Percentiles rank a stretch among this genome's conserved stretches.
These are phyloP conservation scores for Meiosimyza decipiens DNA, from an alignment of 2,888 invertebrate genomes.

Conservation along the genomic window DNA sequence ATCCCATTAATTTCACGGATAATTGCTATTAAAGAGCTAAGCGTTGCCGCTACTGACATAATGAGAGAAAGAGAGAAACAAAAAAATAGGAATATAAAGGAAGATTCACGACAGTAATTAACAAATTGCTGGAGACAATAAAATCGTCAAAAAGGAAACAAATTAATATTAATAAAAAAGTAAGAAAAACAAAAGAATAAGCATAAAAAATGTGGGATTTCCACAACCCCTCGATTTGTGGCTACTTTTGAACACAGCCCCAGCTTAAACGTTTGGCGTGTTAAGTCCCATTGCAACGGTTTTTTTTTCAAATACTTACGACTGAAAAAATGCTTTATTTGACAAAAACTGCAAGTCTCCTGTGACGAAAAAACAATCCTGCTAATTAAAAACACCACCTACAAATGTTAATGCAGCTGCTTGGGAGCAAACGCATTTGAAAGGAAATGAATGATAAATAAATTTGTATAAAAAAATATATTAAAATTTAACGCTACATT, in stretches of 20 bases:
- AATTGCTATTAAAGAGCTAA: slow-evolving; percentile 47
- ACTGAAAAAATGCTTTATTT: slow-evolving; percentile 18
- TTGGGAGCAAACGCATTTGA: too few species aligned
- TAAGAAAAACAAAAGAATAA: background rate
- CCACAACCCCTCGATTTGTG: too few species aligned
- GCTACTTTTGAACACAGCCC: slow-evolving; percentile 1
- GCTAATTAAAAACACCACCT: slow-evolving; percentile 36
- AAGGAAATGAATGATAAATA: too few species aligned
- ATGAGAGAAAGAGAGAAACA: background rate
- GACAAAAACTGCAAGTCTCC: slow-evolving; percentile 15
- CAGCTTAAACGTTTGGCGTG: slow-evolving; percentile 15
- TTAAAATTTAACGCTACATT: too few species aligned
- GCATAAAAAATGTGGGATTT: too few species aligned
- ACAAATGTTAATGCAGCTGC: background rate
- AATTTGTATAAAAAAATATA: too few species aligned
- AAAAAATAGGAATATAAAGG: background rate
- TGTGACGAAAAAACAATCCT: slow-evolving; percentile 34
- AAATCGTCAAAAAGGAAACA: slow-evolving; percentile 44
- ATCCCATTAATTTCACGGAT: slow-evolving; percentile 48
- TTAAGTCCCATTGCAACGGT: background rate
- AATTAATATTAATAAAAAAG: slow-evolving; percentile 20
- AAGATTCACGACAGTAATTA: slow-evolving; percentile 47
- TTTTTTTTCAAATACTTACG: slow-evolving; percentile 21
- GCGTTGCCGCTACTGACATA: slow-evolving; percentile 1
- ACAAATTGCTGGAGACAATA: slow-evolving; percentile 51